phyloP scores from a whole-genome alignment of 2,888 invertebrate species.

The Platerodrilus igneus region DNA sequence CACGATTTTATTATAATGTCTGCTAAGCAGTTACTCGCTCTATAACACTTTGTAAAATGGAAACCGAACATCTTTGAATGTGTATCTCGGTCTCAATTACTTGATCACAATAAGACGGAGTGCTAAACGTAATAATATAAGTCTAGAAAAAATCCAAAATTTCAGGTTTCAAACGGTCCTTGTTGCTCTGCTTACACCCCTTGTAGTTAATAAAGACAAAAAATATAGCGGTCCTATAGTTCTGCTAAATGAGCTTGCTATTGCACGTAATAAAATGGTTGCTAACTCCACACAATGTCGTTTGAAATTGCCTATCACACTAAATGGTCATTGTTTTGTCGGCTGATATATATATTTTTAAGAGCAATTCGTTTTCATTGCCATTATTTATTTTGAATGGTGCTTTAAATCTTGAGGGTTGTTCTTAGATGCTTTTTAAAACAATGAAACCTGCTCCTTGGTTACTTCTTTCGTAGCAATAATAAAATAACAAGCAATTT shows the following conservation, averaged over 20 bases:
- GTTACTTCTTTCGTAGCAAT: too few relatives aligned
- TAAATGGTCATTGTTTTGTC: slow-evolving; percentile 30
- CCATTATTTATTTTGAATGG: slow-evolving; percentile 14
- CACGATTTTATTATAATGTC: too few relatives aligned
- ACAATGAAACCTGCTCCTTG: too few relatives aligned
- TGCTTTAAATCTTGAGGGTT: slow-evolving; percentile 1
- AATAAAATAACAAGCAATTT: too few relatives aligned
- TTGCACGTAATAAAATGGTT: slow-evolving; percentile 31
- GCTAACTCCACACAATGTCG: slow-evolving; percentile 31
- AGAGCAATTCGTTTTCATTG: slow-evolving; percentile 22
- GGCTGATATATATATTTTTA: slow-evolving; percentile 26
- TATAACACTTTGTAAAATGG: too few relatives aligned
- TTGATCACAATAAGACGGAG: slow-evolving; percentile 45
- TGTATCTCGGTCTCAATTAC: too few relatives aligned
- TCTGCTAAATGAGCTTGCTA: slow-evolving; percentile 23
- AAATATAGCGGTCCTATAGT: slow-evolving; percentile 22
- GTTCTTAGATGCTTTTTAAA: slow-evolving; percentile 1
- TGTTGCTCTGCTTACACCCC: slow-evolving; percentile 24
- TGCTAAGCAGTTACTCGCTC: too few relatives aligned
- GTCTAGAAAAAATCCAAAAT: too few relatives aligned
- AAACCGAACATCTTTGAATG: too few relatives aligned
- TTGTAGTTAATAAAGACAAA: slow-evolving; percentile 26
- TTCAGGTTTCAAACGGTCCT: too few relatives aligned
- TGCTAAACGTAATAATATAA: slow-evolving; percentile 39
- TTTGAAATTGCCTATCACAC: slow-evolving; percentile 31